Base-by-base conservation (phyloP, 2,113 vertebrate genomes). In the Xiphorhynchus elegans region DNA sequence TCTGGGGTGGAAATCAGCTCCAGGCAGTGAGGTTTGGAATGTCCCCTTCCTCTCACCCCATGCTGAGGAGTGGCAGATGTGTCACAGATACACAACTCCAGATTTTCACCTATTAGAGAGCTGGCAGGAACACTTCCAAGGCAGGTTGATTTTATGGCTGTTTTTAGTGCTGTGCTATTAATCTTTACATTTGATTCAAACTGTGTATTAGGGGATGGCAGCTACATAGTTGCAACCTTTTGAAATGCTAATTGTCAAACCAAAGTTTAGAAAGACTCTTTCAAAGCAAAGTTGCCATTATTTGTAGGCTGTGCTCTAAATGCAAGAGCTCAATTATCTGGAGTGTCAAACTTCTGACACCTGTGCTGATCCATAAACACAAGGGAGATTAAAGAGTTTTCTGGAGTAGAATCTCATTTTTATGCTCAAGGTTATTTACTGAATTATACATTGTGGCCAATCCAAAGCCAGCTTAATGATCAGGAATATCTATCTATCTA, bases 221-320 rank as follows among this genome's bases (percentile, higher is more conserved):
- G 95, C 82, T 93, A 19, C 93, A 10, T 25, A 72, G 66, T 15
- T 29, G 84, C 95, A 91, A 58, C 55, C 84, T 91, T 97, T 96
- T 97, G 96, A 97, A 97, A 97, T 94, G 95, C 96, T 96, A 97
- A 97, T 96, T 93, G 93, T 62, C 91, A 95, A n/a, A 69, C 93
- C 93, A 86, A 96, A 97, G 95, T 96, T 96, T 90, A 80, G 93
- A 76, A 74, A 91, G 93, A 74, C 87, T 85, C 18, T 96, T 97
- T 96, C 91, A 96, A 97, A 96, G 94, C 75, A 13, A 50, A 93
- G 89, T 91, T 95, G 93, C 93, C 93, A 83, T 90, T 74, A 80
- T 90, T 96, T 62, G 93, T 74, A 90, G 90, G 84, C 85, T 94
- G 84, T 50, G 75, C 95, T 96, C 82, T 52, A 95, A 96, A 96